Percentiles rank a stretch among this genome's conserved stretches.
phyloP scores from a whole-genome alignment of 2,797 vertebrate genomes.

The Eupleurogrammus muticus region DNA sequence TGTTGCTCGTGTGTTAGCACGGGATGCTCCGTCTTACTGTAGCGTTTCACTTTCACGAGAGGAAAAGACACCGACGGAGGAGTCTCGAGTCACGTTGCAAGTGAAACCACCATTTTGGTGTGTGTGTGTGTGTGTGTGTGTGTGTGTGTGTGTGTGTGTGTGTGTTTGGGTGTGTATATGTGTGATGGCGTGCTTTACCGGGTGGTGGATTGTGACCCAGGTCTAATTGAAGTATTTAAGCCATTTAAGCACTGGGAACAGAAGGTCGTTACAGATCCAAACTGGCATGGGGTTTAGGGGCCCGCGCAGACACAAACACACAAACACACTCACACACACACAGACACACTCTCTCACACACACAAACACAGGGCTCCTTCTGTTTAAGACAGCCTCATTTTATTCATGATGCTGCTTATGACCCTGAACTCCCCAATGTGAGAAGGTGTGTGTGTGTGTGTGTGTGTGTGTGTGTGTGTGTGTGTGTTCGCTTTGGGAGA shows the following conservation, averaged over 20 bases:
- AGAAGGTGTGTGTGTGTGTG: slow-evolving; percentile 51
- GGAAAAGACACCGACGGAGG: slow-evolving; percentile 21
- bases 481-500: slow-evolving; percentile 79
- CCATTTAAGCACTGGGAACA: slow-evolving; percentile 83
- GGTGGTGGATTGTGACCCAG: slow-evolving; percentile 84
- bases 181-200: slow-evolving; percentile 76
- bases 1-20: slow-evolving; percentile 46
- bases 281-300: slow-evolving; percentile 80
- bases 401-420: slow-evolving; percentile 86
- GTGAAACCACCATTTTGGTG: slow-evolving; percentile 36
- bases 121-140: slow-evolving; percentile 25
- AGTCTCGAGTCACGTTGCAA: slow-evolving; percentile 15
- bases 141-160: slow-evolving; percentile 28
- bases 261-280: slow-evolving; percentile 85
- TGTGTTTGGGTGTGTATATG: slow-evolving; percentile 42
- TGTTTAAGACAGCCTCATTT: slow-evolving; percentile 84
- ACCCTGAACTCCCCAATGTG: slow-evolving; percentile 84
- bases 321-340: slow-evolving; percentile 32
- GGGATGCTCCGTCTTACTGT: slow-evolving; percentile 31
- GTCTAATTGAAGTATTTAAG: slow-evolving; percentile 86
- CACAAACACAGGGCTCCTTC: slow-evolving; percentile 72
- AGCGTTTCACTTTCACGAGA: slow-evolving; percentile 39
- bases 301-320: slow-evolving; percentile 51
- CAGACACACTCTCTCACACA: slow-evolving; percentile 59
- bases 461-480: slow-evolving; percentile 36